Evolutionary conservation across 2,113 vertebrate species (phyloP).

Genomic region (Sylvia atricapilla): DNA sequence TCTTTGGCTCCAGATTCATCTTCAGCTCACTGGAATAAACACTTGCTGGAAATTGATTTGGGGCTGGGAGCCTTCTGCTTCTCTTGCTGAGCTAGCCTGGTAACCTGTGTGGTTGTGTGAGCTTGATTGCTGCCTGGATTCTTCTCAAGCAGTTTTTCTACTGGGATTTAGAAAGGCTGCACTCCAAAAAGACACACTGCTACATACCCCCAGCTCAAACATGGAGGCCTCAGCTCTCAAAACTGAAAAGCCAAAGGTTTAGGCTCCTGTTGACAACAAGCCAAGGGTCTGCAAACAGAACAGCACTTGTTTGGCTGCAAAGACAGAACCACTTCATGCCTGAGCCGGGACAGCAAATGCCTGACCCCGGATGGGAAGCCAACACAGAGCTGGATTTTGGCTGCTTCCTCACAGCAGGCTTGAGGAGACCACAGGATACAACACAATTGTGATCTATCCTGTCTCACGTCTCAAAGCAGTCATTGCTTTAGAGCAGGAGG

Average conservation of each 20-base stretch:
- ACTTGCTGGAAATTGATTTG: too few species aligned
- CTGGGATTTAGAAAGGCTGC: too few species aligned
- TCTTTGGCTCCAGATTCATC: too few species aligned
- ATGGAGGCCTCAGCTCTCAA: not conserved
- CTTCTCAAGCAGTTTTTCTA: too few species aligned
- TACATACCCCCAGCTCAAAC: not conserved
- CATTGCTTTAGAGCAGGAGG: not conserved
- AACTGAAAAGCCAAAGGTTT: not conserved
- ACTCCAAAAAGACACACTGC: too few species aligned
- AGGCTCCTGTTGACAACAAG: not conserved
- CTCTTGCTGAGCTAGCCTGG: too few species aligned
- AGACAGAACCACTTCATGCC: not conserved
- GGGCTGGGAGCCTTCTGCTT: too few species aligned
- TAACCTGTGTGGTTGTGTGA: too few species aligned
- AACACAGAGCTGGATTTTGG: not conserved
- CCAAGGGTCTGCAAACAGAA: not conserved
- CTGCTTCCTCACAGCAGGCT: not conserved
- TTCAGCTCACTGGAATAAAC: too few species aligned
- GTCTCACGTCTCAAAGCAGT: not conserved
- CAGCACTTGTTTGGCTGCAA: not conserved
- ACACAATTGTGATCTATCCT: not conserved
- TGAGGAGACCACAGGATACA: not conserved
- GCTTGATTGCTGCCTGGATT: too few species aligned
- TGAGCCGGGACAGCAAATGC: not conserved
- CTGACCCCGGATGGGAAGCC: not conserved